Percentiles rank a stretch among this genome's conserved stretches.
Evolutionary conservation across 2,113 vertebrate species (phyloP).

Genomic region (Perccottus glenii): DNA sequence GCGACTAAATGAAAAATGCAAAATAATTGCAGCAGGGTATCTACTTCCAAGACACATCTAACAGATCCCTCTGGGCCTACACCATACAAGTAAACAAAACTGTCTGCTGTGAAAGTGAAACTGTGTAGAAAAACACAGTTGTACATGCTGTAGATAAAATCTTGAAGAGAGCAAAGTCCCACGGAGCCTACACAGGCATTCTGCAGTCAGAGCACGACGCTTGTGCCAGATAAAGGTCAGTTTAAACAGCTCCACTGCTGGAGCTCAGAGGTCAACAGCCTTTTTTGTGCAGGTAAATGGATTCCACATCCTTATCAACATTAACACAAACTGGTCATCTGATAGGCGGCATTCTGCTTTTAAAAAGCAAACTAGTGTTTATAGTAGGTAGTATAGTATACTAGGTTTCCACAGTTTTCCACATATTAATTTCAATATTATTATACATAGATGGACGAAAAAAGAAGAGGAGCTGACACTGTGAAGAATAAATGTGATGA

Average conservation of each 20-base stretch:
- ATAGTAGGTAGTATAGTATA: too few species aligned
- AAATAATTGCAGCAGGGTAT: too few species aligned
- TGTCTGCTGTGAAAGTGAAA: background rate
- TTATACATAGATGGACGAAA: too few species aligned
- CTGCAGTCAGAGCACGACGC: conserved; percentile 29
- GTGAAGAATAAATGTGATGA: too few species aligned
- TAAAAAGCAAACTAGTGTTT: too few species aligned
- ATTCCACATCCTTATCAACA: conserved; percentile 40
- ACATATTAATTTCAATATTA: too few species aligned
- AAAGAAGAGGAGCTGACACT: too few species aligned
- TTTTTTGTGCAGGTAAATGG: conserved; percentile 38
- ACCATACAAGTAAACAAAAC: too few species aligned
- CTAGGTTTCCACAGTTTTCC: too few species aligned
- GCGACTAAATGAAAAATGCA: too few species aligned
- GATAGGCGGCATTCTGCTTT: conserved; percentile 21
- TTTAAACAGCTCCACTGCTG: conserved; percentile 32
- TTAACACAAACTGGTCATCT: conserved; percentile 31
- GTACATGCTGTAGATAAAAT: conserved; percentile 2
- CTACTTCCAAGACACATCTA: too few species aligned
- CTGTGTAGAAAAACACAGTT: background rate
- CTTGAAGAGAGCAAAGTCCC: conserved; percentile 32
- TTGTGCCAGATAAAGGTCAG: conserved; percentile 52
- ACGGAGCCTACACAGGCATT: conserved; percentile 21
- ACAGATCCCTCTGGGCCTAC: too few species aligned
- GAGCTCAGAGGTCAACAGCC: conserved; percentile 62